These are phyloP conservation scores for Chrysocyon brachyurus DNA, from an alignment of 2,797 vertebrate species.

Conservation along the genomic window DNA sequence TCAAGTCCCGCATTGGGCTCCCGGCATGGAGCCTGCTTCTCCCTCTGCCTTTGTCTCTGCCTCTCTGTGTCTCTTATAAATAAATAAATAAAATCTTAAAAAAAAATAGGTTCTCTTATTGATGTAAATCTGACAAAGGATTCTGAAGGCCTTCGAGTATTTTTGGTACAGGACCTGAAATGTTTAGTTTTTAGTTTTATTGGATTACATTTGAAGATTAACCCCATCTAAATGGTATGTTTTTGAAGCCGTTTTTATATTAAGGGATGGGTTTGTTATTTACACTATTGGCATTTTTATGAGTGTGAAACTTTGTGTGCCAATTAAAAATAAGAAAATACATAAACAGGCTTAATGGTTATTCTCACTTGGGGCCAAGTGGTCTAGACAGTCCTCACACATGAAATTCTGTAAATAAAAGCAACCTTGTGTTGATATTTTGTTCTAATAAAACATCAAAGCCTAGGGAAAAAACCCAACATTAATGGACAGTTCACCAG, in stretches of 20 bases:
- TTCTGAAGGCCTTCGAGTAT: constrained; percentile 97
- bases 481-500: not conserved
- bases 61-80: no score
- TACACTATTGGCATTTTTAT: constrained; percentile 79
- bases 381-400: not conserved
- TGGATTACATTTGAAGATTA: constrained; percentile 99
- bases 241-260: constrained; percentile 67
- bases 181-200: constrained; percentile 99
- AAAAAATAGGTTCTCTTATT: constrained; percentile 99
- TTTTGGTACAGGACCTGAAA: constrained; percentile 98
- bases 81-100: not conserved
- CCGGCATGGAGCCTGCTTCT: no score
- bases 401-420: constrained; percentile 74
- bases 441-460: constrained; percentile 70
- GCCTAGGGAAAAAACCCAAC: not conserved
- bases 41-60: no score
- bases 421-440: constrained; percentile 44
- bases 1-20: no score
- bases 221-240: constrained; percentile 94
- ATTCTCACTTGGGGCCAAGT: not conserved
- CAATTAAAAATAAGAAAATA: constrained; percentile 58
- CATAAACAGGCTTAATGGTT: not conserved
- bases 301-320: constrained; percentile 82
- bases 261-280: constrained; percentile 72
- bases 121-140: constrained; percentile 99